These are phyloP conservation scores for Catamblyrhynchus diadema DNA, from an alignment of 2,797 vertebrate genomes.

Conservation along the genomic window DNA sequence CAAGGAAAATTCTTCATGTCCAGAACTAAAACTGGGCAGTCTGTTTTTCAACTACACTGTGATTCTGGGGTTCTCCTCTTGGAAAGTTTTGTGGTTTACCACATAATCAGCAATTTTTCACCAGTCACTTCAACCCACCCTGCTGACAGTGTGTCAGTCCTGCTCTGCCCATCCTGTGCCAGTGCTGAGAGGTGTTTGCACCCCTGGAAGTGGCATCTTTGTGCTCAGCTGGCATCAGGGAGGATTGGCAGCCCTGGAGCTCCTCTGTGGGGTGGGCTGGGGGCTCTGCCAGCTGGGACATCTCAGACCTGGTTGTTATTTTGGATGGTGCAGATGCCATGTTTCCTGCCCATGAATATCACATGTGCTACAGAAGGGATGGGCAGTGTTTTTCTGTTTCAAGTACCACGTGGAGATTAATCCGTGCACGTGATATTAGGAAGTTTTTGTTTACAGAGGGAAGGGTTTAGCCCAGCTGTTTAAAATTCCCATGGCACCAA, in stretches of 20 bases:
- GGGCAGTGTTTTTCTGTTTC: background rate
- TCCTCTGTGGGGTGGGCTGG: background rate
- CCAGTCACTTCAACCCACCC: fast-evolving
- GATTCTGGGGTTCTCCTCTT: background rate
- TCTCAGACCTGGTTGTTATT: background rate
- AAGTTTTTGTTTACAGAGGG: background rate
- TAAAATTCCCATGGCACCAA: background rate
- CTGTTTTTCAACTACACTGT: background rate
- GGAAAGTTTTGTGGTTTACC: background rate
- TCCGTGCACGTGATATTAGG: fast-evolving
- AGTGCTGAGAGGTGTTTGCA: fast-evolving
- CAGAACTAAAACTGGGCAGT: background rate
- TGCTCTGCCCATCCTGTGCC: fast-evolving
- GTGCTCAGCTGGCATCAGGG: background rate
- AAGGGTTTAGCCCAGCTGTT: background rate
- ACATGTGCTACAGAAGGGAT: background rate
- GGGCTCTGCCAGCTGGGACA: background rate
- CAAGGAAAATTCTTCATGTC: background rate
- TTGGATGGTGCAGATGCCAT: background rate
- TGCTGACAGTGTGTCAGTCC: background rate
- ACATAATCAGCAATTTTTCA: background rate
- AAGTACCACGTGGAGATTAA: background rate
- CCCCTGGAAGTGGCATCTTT: background rate
- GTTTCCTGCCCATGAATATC: background rate
- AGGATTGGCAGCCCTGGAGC: background rate